Evolutionary conservation across 2,113 vertebrate genomes (phyloP).

Genomic region (Jacana jacana): DNA sequence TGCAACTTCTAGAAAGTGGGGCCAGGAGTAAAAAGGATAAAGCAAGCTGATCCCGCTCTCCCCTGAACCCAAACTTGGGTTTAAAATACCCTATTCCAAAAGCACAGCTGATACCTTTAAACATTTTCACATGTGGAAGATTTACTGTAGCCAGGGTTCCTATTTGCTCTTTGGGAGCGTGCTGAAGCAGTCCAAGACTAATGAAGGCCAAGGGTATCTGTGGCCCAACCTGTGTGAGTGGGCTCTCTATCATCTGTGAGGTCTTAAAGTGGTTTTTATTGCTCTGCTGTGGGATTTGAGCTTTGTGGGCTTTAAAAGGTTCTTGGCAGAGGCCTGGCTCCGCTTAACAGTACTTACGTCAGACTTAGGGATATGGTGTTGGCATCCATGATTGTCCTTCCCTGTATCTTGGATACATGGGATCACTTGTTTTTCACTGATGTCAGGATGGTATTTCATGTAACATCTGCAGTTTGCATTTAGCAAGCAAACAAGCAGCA

Average conservation of each 20-base stretch:
- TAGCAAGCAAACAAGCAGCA: neutral
- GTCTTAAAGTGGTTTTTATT: constrained; percentile 26
- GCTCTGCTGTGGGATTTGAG: neutral
- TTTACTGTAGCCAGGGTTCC: neutral
- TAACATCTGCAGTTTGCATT: neutral
- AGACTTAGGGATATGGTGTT: neutral
- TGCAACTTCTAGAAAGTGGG: neutral
- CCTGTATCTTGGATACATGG: neutral
- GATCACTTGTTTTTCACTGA: neutral
- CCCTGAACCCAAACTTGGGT: neutral
- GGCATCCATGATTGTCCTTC: neutral
- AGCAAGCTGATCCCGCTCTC: neutral
- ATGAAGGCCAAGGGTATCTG: neutral
- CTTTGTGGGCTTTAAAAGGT: neutral
- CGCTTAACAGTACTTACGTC: constrained; percentile 7
- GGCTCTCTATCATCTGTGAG: neutral
- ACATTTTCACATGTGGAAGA: neutral
- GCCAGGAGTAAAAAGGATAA: neutral
- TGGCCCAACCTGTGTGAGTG: neutral
- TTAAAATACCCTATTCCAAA: neutral
- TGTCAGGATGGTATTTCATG: neutral
- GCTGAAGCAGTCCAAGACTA: neutral
- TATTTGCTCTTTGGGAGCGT: neutral
- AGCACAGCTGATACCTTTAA: constrained; percentile 25
- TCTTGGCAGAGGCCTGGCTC: neutral